Conservation (phyloP, 2,888 invertebrate genomes). For the Mayetiola destructor region DNA sequence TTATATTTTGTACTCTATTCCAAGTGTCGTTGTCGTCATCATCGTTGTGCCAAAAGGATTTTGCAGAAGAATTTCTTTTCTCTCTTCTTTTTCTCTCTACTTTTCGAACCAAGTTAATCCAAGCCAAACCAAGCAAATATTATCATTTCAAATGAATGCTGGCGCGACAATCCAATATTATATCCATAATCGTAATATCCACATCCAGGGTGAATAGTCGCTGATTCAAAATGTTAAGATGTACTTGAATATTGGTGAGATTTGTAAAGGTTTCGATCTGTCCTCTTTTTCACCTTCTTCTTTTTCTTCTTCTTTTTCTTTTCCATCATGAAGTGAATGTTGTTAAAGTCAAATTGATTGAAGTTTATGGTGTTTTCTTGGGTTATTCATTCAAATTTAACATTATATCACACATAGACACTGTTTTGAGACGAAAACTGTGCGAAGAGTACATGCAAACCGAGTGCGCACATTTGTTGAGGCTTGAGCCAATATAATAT, state of each 20-base stretch:
- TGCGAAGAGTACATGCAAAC: too few relatives aligned
- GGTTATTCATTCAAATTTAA: background rate
- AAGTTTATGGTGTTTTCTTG: slow-evolving; percentile 8
- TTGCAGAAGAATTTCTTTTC: background rate
- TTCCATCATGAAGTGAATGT: too few relatives aligned
- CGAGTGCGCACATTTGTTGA: too few relatives aligned
- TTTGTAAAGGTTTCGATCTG: too few relatives aligned
- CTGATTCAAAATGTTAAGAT: background rate
- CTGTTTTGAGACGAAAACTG: too few relatives aligned
- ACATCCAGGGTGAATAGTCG: slow-evolving; percentile 4
- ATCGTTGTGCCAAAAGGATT: slow-evolving; percentile 1
- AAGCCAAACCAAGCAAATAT: slow-evolving; percentile 7
- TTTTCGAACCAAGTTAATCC: too few relatives aligned
- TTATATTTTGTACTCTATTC: background rate
- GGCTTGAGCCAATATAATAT: too few relatives aligned
- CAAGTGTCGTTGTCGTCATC: background rate
- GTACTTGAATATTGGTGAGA: too few relatives aligned
- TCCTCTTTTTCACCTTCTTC: too few relatives aligned
- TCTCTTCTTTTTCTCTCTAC: too few relatives aligned
- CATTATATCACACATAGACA: slow-evolving; percentile 2
- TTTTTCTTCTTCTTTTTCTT: too few relatives aligned
- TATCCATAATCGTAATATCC: background rate
- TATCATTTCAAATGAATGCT: slow-evolving; percentile 8
- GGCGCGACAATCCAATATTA: slow-evolving; percentile 9
- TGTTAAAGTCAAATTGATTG: slow-evolving; percentile 8